Conservation (phyloP, 2,113 vertebrate genomes). For the Rhynchomys soricoides region DNA sequence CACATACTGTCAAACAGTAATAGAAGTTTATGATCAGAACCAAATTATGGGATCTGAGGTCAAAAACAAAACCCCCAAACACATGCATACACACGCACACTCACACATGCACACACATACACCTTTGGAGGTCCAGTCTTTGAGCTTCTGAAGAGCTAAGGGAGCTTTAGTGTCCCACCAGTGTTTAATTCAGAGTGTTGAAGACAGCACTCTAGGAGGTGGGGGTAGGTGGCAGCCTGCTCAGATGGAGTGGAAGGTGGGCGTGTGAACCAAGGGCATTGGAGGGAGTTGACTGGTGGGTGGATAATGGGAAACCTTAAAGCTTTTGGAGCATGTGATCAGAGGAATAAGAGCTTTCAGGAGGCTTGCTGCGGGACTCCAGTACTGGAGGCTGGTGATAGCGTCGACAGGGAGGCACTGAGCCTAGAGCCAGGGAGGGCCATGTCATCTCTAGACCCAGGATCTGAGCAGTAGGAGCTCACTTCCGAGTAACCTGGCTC, state of each 20-base stretch:
- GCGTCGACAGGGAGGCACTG: not conserved
- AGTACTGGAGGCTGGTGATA: not conserved
- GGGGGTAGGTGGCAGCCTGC: not conserved
- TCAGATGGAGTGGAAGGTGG: not conserved
- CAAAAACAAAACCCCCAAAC: not conserved
- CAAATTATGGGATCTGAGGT: not conserved
- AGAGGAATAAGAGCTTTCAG: not conserved
- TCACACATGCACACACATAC: no score
- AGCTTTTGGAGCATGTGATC: not conserved
- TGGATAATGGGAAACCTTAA: not conserved
- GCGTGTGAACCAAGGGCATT: not conserved
- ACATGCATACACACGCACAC: not conserved
- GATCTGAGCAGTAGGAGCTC: not conserved
- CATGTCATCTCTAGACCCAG: not conserved
- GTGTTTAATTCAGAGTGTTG: not conserved
- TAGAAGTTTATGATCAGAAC: not conserved
- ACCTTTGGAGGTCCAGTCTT: accelerated
- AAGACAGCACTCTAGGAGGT: not conserved
- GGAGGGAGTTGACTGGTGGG: not conserved
- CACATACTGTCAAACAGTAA: not conserved
- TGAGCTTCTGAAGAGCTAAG: not conserved
- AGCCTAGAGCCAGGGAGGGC: not conserved
- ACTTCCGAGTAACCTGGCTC: not conserved
- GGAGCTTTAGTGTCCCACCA: not conserved
- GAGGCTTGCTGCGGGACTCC: not conserved